phyloP scores from a whole-genome alignment of 2,113 vertebrate species.

The Neomonachus schauinslandi region DNA sequence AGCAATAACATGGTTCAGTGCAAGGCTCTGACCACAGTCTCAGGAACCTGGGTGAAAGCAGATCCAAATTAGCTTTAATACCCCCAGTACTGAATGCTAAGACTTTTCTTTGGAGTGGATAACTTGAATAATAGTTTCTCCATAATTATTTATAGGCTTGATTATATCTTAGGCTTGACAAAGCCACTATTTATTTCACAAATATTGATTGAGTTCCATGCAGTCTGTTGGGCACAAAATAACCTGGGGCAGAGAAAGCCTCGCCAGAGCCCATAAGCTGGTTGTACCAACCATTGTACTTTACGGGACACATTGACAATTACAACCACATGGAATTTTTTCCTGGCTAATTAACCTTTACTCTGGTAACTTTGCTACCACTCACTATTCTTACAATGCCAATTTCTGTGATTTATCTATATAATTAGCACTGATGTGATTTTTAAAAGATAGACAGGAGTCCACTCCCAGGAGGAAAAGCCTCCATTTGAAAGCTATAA shows the following conservation, averaged over 20 bases:
- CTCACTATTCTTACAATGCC: neutral
- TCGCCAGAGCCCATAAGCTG: neutral
- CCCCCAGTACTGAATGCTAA: neutral
- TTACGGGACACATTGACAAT: neutral
- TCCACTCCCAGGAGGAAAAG: neutral
- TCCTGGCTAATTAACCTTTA: neutral
- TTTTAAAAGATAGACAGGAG: neutral
- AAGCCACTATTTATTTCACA: conserved; percentile 6
- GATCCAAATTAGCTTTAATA: neutral
- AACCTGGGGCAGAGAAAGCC: neutral
- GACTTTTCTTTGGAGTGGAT: neutral
- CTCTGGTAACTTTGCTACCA: neutral
- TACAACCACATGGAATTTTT: neutral
- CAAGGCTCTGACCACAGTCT: neutral
- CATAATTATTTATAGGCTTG: neutral
- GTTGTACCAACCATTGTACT: neutral
- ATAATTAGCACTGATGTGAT: neutral
- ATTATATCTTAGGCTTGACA: neutral
- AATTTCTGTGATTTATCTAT: neutral
- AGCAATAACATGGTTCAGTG: neutral
- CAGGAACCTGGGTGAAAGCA: neutral
- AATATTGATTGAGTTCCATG: conserved; percentile 3
- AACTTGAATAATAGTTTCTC: neutral
- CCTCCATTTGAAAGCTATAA: neutral
- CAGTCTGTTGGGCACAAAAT: neutral